Base-by-base conservation (phyloP, 2,113 vertebrate genomes). In the Coryphaenoides rupestris region DNA sequence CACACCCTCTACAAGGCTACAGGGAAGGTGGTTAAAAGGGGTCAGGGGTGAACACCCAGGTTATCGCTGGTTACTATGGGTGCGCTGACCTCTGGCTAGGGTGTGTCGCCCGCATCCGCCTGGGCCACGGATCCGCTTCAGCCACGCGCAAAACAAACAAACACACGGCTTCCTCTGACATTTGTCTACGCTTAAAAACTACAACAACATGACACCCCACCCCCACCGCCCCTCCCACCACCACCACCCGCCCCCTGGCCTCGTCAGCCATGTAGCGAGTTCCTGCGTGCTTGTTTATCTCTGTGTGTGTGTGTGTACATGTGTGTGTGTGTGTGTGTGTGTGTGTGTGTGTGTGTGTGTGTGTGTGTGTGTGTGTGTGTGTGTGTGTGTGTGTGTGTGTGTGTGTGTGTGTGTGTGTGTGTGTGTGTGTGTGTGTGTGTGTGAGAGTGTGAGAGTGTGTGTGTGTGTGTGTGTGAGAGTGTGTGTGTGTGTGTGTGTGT, bases 161-260 rank as follows among this genome's bases (percentile, higher is more conserved):
- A n/a, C n/a, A n/a, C n/a, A n/a, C n/a, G n/a, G n/a, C 59, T 33
- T 66, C 66, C 59, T 73, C 73, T 58, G 69, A 74, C 70, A 70
- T 74, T 72, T 77, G 79, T 72, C 70, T 40, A 52, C 60, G n/a
- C n/a, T n/a, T n/a, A n/a, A n/a, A n/a, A n/a, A n/a, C n/a, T n/a
- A n/a, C n/a, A n/a, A n/a, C n/a, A n/a, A n/a, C n/a, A n/a, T n/a
- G n/a, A n/a, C n/a, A n/a, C n/a, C n/a, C n/a, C n/a, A n/a, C n/a
- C n/a, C n/a, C n/a, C n/a, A n/a, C n/a, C n/a, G n/a, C n/a, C n/a
- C n/a, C n/a, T n/a, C 33, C 28, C 28, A 5, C 28, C 6, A 5
- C 28, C 28, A 5, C 33, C 33, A 7, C 33, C 33, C 33, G 2
- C 21, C 19, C 61, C 16, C 2, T 7, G 9, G 6, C 60, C 3